These are phyloP conservation scores for Bombylius discolor DNA, from an alignment of 2,888 invertebrate species.

Conservation along the genomic window DNA sequence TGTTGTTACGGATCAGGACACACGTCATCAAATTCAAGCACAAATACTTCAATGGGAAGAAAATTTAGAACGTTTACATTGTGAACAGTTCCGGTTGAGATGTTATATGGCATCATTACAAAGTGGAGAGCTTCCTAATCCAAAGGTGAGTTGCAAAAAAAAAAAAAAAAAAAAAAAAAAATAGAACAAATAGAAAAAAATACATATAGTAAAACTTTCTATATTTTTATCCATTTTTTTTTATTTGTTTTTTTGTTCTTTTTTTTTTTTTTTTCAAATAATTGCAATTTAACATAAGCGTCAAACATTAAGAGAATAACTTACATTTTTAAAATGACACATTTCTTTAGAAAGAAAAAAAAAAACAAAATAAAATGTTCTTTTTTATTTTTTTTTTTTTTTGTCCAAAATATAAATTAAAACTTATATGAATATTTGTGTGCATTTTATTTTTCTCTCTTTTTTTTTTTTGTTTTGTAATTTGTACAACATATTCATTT, in stretches of 20 bases:
- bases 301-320: too few relatives aligned
- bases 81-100: conserved; percentile 89
- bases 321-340: too few relatives aligned
- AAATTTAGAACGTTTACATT: conserved; percentile 87
- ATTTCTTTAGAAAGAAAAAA: too few relatives aligned
- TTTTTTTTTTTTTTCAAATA: neutral
- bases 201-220: too few relatives aligned
- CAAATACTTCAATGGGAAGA: conserved; percentile 96
- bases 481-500: too few relatives aligned
- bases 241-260: neutral
- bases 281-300: too few relatives aligned
- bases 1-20: conserved; percentile 87
- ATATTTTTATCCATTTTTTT: neutral
- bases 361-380: too few relatives aligned
- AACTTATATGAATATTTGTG: too few relatives aligned
- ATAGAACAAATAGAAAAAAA: neutral
- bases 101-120: conserved; percentile 97
- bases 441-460: too few relatives aligned
- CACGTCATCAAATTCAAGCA: conserved; percentile 79
- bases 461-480: too few relatives aligned
- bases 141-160: conserved; percentile 57
- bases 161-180: neutral
- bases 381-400: too few relatives aligned
- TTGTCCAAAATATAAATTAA: too few relatives aligned
- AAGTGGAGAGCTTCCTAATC: conserved; percentile 90